phyloP scores from a whole-genome alignment of 2,113 vertebrate species.

The Callionymus lyra region DNA sequence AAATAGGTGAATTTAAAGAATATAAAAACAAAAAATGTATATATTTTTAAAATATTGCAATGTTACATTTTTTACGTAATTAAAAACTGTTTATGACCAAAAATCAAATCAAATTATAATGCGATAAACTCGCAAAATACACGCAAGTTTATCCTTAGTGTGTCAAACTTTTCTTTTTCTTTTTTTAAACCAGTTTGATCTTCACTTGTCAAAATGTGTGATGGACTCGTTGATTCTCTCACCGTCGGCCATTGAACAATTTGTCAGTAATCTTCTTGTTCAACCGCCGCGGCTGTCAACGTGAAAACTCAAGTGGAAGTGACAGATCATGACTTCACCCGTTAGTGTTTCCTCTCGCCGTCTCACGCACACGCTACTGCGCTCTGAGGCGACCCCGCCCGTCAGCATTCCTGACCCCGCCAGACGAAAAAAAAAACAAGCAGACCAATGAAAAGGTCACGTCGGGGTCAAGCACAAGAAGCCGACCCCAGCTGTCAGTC shows the following conservation, averaged over 20 bases:
- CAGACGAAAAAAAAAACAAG: conserved; percentile 61
- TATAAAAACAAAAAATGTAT: too few species aligned
- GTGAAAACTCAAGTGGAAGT: conserved; percentile 11
- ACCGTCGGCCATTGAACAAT: neutral
- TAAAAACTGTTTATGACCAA: too few species aligned
- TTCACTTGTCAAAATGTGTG: too few species aligned
- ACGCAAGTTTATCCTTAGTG: too few species aligned
- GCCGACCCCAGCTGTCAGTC: conserved; percentile 56
- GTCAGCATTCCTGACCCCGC: conserved; percentile 21
- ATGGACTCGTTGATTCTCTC: neutral
- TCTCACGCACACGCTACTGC: conserved; percentile 5
- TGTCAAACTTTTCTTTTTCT: too few species aligned
- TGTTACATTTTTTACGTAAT: too few species aligned
- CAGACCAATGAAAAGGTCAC: conserved; percentile 54
- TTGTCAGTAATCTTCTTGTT: neutral
- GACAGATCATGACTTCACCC: conserved; percentile 1
- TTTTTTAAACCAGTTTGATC: too few species aligned
- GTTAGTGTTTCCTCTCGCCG: conserved; percentile 9
- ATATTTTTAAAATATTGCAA: too few species aligned
- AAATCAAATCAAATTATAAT: too few species aligned
- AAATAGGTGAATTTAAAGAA: too few species aligned
- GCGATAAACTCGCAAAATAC: too few species aligned
- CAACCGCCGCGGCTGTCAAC: conserved; percentile 1
- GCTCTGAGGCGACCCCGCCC: conserved; percentile 7
- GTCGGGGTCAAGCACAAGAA: conserved; percentile 32